A percentile compares a stretch with the other conserved stretches of the same genome.
Evolutionary conservation across 2,888 invertebrate genomes (phyloP).

Genomic region (Phasia obesa): DNA sequence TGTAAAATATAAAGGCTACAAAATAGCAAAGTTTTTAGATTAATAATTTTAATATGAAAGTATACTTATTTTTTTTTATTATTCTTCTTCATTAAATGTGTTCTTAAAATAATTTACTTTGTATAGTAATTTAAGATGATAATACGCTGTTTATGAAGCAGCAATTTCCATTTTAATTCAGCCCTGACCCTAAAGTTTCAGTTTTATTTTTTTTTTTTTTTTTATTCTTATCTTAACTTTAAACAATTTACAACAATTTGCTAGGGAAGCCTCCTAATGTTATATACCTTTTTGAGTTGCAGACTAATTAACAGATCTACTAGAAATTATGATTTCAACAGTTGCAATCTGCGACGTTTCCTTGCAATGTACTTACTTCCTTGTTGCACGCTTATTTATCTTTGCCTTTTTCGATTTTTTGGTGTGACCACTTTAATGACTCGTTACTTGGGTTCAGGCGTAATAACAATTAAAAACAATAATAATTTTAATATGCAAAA

Average conservation of each 20-base stretch:
- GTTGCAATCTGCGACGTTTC: constrained; percentile 10
- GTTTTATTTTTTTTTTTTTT: constrained; percentile 8
- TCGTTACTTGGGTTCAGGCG: constrained; percentile 17
- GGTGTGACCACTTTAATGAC: constrained; percentile 25
- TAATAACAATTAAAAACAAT: constrained; percentile 45
- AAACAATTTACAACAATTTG: constrained; percentile 44
- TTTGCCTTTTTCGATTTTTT: neutral
- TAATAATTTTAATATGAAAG: no score
- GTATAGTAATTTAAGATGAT: no score
- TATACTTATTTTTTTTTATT: no score
- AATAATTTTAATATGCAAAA: constrained; percentile 11
- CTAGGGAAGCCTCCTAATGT: neutral
- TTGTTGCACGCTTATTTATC: neutral
- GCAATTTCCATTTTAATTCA: no score
- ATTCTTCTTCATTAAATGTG: no score
- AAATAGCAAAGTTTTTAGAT: no score
- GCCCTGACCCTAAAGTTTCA: constrained; percentile 31
- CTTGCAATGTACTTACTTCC: constrained; percentile 25
- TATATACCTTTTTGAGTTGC: constrained; percentile 7
- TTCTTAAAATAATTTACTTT: no score
- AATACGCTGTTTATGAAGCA: no score
- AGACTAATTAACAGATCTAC: neutral
- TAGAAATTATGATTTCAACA: constrained; percentile 18
- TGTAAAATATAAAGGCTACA: neutral
- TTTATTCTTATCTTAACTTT: constrained; percentile 12